Base-by-base conservation (phyloP, 2,113 vertebrate species). In the Sinocyclocheilus grahami region DNA sequence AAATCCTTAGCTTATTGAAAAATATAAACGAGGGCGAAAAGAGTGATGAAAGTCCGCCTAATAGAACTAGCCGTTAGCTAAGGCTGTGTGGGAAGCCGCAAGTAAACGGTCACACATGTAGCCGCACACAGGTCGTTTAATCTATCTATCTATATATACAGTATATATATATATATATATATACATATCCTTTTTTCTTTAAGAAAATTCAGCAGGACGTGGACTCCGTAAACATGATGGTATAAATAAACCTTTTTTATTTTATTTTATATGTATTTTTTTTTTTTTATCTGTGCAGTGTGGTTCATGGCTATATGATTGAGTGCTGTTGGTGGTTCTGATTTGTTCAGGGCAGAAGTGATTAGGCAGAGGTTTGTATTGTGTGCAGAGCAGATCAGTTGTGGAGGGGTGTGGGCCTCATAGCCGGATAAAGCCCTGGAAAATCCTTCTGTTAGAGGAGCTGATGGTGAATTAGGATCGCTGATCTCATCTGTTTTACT, bases 381-480 rank as follows among this genome's bases (percentile, higher is more conserved):
- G 86, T 91, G 83, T 48, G 76, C 60, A 77, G 71, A 85, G 79
- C 77, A 63, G 71, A 42, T 58, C 24, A 39, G 55, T 84, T 65
- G 33, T 55, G 48, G 58, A 12, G 58, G 27, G 62, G 14, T 9
- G 76, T 20, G 37, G 60, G n/a, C n/a, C n/a, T 72, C 30, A 63
- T 27, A 13, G 65, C 79, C 48, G 9, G 78, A 78, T 78, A 86
- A 88, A 91, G 90, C 89, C 86, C 86, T 90, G 90, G 89, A 90
- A 83, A 76, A 91, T 92, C 92, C 89, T 85, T 33, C 63, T 33
- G 85, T 60, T 76, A 16, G 51, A 60, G 30, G 58, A 48, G 83
- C 33, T 14, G 63, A 72, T 11, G 27, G 69, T 95, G 92, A 95
- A 95, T 91, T 89, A 89, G 91, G 89, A 94, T 89, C 1, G 94